A percentile compares a stretch with the other conserved stretches of the same genome.
Evolutionary conservation across 2,888 invertebrate genomes (phyloP).

Genomic region (Lymantria monacha): DNA sequence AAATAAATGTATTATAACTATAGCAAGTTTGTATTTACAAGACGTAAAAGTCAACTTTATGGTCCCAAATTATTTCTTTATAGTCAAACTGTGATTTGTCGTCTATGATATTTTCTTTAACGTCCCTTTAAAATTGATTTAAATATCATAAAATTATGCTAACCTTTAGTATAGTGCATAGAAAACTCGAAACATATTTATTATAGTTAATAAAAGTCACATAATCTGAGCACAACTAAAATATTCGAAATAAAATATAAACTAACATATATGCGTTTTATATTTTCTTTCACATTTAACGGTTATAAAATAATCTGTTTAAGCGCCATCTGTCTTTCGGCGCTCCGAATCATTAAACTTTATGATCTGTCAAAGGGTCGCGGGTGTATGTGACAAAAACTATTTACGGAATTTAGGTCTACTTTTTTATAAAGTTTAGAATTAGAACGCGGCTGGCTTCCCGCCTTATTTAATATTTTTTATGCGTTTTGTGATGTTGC

Average conservation of each 20-base stretch:
- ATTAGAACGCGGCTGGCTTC: neutral
- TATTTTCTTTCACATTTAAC: conserved; percentile 15
- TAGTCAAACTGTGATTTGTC: neutral
- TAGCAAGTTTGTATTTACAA: conserved; percentile 8
- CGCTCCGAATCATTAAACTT: conserved; percentile 22
- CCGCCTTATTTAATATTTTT: neutral
- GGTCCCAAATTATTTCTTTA: neutral
- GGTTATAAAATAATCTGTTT: conserved; percentile 22
- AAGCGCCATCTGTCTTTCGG: conserved; percentile 21
- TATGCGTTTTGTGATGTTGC: too few species aligned
- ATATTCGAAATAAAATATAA: conserved; percentile 9
- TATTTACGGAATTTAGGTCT: conserved; percentile 22
- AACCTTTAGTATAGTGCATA: neutral
- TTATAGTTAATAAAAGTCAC: conserved; percentile 1
- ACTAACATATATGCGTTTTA: conserved; percentile 1
- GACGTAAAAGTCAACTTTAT: conserved; percentile 1
- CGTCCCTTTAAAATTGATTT: neutral
- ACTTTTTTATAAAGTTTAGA: conserved; percentile 6
- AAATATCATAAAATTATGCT: neutral
- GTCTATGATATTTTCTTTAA: neutral
- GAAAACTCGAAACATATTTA: conserved; percentile 1
- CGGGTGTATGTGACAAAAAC: conserved; percentile 21
- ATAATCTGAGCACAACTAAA: neutral
- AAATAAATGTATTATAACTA: too few species aligned
- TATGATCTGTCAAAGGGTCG: conserved; percentile 23